Evolutionary conservation across 2,888 invertebrate genomes (phyloP), one percentile per base, ranked within the genome.

Genomic region (Polylopha cassiicola): DNA sequence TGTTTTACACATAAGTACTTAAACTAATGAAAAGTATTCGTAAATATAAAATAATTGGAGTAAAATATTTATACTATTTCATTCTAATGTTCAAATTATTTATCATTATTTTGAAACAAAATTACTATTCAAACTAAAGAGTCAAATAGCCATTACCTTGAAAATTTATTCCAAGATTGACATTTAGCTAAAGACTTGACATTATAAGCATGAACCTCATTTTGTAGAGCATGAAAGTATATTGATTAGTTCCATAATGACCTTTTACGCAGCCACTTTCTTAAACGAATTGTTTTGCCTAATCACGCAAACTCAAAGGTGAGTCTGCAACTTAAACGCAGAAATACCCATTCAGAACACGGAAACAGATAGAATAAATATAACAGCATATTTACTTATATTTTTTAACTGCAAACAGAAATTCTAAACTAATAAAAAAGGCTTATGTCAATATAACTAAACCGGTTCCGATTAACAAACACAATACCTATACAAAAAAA

Each of bases 161-260:
- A n/a, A 18, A 39, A 24, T 4, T 20, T 28, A 33, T 58, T 60
- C 55, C 48, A 59, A 46, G 46, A 46, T 37, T 69, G 73, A 55
- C 73, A 74, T 75, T 74, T 71, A 76, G 71, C 71, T 76, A 71
- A 65, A 49, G 48, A 53, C 49, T 59, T 78, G 78, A 65, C 76
- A 79, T 81, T 81, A n/a, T n/a, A 73, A 55, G 49, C 53, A 45
- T 47, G 43, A 51, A 55, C 54, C 49, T 43, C 50, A 53, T 59
- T 58, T 49, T 48, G 53, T 56, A 47, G 51, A 59, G 50, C 52
- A 58, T 55, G 54, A 55, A 50, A 50, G 57, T 51, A 62, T 65
- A 73, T 75, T 70, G 60, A 72, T 73, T 55, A 44, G 49, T 57
- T 41, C 24, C 61, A 59, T 67, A 67, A 66, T 75, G 75, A 77